Base-by-base conservation (phyloP, 2,113 vertebrate species). In the Nothoprocta pentlandii region DNA sequence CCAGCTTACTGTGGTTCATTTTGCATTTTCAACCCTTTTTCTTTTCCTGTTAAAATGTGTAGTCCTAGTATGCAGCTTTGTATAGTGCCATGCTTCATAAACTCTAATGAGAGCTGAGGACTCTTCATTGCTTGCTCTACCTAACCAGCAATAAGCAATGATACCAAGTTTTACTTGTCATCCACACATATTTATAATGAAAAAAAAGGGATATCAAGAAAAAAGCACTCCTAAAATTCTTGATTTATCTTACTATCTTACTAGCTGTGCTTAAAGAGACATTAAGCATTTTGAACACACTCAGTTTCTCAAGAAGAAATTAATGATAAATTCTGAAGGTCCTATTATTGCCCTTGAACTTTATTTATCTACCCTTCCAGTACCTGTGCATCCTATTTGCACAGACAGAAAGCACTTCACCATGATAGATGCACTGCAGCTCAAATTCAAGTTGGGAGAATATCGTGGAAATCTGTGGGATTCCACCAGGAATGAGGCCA, bases 361-460 rank as follows among this genome's bases (percentile, higher is more conserved):
- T 74, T 70, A 62, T 13, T 74, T 9, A 30, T 20, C 21, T 85
- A 73, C 17, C 21, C 21, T 59, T 34, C 20, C 36, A 41, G 0
- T 36, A 82, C 28, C 28, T 66, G 25, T 53, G 54, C 17, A 10
- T 2, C 61, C 47, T 25, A 5, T 70, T 79, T 41, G n/a, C 28
- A 82, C 36, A n/a, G 16, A 67, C 30, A 64, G 1, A 90, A 15
- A 1, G 2, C 14, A 8, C 16, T 2, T 22, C 61, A 74, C 39
- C 1, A 0, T 21, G 26, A 58, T 0, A 68, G 21, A 53, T 2
- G 14, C 8, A 12, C 1, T 46, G 42, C 61, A 76, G 39, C 53
- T 93, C 17, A 23, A 89, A 76, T 28, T 30, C 25, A 44, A 67
- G 7, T 46, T 90, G 16, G 26, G 16, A 76, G 53, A 87, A 5